Base-by-base conservation (phyloP, 2,113 vertebrate species). In the Cyprinodon brontotheroides region DNA sequence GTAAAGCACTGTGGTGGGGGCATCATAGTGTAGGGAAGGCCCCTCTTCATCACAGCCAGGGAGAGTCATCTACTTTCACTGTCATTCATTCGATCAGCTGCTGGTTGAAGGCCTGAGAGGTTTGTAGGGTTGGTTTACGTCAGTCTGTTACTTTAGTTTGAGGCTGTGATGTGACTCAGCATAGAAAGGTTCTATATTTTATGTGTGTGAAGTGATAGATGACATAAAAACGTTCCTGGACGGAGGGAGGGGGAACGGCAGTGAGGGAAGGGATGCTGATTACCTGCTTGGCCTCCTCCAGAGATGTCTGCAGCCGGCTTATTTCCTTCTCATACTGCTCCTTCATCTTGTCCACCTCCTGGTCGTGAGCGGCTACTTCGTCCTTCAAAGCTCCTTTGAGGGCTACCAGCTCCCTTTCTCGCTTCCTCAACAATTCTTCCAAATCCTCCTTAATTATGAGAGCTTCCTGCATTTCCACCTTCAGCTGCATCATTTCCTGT, bases 321-420 rank as follows among this genome's bases (percentile, higher is more conserved):
- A 98, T 91, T 86, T 98, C 97, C 3, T 94, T 93, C n/a, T 96
- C 91, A 0, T 98, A 96, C 59, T 98, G 95, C 48, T 97, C 97
- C 92, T 92, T 96, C 71, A 99, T 95, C 83, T 93, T 95, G 90
- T 98, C 97, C 89, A 98, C 94, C 87, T 99, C 97, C 87, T 92
- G 94, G 80, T 99, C 98, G 0, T 98, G 98, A 81, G 92, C 95
- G 4, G 97, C 94, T n/a, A 99, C 97, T 85, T 99, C 98, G 70
- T 98, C 97, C 87, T 99, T 99, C 74, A 99, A 82, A 15, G 96
- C 98, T 62, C 98, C 97, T 87, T 98, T 98, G 77, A 99, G 92
- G 59, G 98, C 98, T 0, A 96, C 97, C 84, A 99, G 95, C 61
- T 99, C 97, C 1, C 97, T 91, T 83, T 99, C 98, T 8, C 97